Base-by-base conservation (phyloP, 2,797 vertebrate species). In the Crotalus adamanteus region DNA sequence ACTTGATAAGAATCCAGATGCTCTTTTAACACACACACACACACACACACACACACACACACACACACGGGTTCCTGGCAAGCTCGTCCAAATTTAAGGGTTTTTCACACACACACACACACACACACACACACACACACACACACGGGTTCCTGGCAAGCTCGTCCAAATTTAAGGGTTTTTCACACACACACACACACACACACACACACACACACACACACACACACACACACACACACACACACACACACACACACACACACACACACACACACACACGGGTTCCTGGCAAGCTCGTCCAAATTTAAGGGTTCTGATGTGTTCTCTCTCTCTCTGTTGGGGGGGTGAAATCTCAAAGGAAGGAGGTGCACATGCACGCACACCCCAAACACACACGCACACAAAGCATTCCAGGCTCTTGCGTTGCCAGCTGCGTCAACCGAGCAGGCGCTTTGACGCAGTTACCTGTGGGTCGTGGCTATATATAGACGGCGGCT, bases 381-480 rank as follows among this genome's bases (percentile, higher is more conserved):
- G 51, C 13, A 3, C 56, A 63, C 89, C 57, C 37, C 0, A 0
- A 83, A 65, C 4, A 31, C 65, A n/a, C n/a, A 4, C 59, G 13
- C 37, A 2, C 28, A 16, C 1, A 31, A 83, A 86, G 6, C 6
- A 31, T 57, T 0, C 37, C 25, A 47, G 28, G 65, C n/a, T 69
- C 61, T 69, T 65, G n/a, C 57, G 20, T 37, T 25, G 73, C 69
- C 85, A 87, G 85, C 89, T 90, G 89, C 92, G 89, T 93, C 92
- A 93, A 28, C 11, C 3, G 57, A 85, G 9, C 22, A 0, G 0
- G 92, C 47, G 1, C 85, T 42, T 53, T 96, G 95, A 96, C 93
- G 90, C 96, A 94, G 53, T 93, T 96, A 97, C 96, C 96, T 96
- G 96, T 95, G 94, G 95, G 94, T 96, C 95, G 94, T 2, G 0